Base-by-base conservation (phyloP, 2,888 invertebrate genomes). In the Drosophila anomelani region DNA sequence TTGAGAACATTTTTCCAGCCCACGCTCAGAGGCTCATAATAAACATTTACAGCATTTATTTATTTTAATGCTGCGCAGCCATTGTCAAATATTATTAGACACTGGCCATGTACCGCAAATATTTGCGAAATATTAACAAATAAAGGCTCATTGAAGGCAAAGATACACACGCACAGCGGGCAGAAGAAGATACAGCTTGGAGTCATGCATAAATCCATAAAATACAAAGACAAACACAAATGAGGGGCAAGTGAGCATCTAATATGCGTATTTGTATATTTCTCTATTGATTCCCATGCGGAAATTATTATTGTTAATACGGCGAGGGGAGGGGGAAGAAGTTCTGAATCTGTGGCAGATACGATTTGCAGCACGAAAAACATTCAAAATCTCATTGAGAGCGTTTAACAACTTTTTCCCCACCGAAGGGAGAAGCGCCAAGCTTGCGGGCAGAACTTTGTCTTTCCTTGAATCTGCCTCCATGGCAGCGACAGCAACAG, bases 91-190 rank as follows among this genome's bases (percentile, higher is more conserved):
- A 86, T 88, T 78, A 85, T 84, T 81, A 78, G 87, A 51, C 87
- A 81, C 76, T 77, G 76, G 81, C 75, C 89, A 85, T 86, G 88
- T 86, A 86, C 85, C 75, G 75, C 89, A 85, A 85, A 85, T 85
- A 85, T 88, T 88, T 85, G 78, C 85, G 76, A 88, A 80, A 88
- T 87, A 88, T 87, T 88, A 88, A 85, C 89, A 86, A 88, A 84
- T 78, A 85, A 75, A 76, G 66, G 85, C 79, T 76, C 87, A 78
- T 76, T 85, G 83, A 80, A 73, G 77, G 56, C 62, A 60, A 57
- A 81, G 74, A 76, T 57, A 81, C 43, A 46, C 29, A 8, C 29
- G 8, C 29, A 29, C 23, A 54, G 29, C 58, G 67, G 39, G 17
- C 61, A 75, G 29, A 29, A 34, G 41, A 76, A 69, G 44, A 62